These are phyloP conservation scores for Ptilonorhynchus violaceus DNA, from an alignment of 2,113 vertebrate species.

Conservation along the genomic window DNA sequence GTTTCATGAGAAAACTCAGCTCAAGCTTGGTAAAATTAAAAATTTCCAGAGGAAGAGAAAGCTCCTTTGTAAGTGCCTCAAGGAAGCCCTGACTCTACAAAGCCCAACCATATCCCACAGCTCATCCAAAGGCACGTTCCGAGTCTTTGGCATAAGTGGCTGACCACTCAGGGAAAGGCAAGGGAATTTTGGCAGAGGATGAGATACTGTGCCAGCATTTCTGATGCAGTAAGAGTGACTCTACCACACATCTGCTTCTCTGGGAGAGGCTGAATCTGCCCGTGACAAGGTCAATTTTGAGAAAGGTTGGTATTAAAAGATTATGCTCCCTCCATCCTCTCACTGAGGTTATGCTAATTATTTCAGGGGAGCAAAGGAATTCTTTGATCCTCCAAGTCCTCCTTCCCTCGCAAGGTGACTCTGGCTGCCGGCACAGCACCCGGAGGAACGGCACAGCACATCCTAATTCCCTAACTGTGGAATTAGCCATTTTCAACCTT, in stretches of 20 bases:
- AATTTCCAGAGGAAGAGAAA: not conserved
- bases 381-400: conserved; percentile 24
- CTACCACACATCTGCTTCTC: not conserved
- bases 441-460: fast-evolving
- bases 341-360: conserved; percentile 24
- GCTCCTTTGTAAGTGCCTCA: not conserved
- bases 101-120: not conserved
- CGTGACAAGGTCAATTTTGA: conserved; percentile 51
- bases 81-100: not conserved
- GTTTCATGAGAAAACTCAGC: not conserved
- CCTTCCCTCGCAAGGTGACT: not conserved
- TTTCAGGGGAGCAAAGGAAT: conserved; percentile 14
- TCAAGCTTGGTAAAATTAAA: not conserved
- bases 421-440: not conserved
- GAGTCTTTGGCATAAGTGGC: not conserved
- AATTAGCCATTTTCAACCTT: conserved; percentile 21
- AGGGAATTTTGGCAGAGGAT: not conserved
- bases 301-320: conserved; percentile 62
- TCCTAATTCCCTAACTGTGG: not conserved
- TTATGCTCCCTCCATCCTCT: conserved; percentile 50
- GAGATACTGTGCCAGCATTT: not conserved
- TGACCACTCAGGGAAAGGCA: not conserved
- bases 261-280: not conserved
- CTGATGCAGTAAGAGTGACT: not conserved
- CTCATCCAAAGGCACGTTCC: not conserved